A percentile compares a stretch with the other conserved stretches of the same genome.
Evolutionary conservation across 1,140 invertebrate genomes (phyloP).

Genomic region (Ips nitidus): DNA sequence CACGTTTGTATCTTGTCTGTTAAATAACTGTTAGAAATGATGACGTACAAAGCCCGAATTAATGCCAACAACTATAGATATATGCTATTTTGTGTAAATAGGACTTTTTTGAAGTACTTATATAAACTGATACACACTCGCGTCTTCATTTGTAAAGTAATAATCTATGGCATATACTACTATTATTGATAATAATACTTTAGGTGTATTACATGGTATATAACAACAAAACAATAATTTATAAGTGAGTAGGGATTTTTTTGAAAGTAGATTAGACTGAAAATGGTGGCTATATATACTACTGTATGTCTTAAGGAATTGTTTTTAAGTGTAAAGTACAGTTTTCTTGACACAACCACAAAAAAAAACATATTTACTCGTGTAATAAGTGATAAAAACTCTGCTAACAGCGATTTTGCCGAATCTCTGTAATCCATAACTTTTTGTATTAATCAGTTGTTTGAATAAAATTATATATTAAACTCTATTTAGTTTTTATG

Average conservation of each 20-base stretch:
- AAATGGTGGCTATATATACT: neutral
- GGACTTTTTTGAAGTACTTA: neutral
- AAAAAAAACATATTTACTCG: neutral
- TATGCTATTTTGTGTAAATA: neutral
- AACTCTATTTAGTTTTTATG: neutral
- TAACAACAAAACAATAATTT: neutral
- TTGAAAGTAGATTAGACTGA: neutral
- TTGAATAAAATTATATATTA: neutral
- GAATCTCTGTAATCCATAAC: slow-evolving; percentile 2
- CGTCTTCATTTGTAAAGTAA: neutral
- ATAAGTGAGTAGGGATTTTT: neutral
- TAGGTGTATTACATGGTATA: neutral
- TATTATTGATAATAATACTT: neutral
- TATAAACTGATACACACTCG: neutral
- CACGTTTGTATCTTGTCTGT: too few relatives aligned
- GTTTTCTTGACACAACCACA: neutral
- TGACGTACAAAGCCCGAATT: too few relatives aligned
- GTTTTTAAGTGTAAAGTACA: neutral
- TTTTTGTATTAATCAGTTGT: slow-evolving; percentile 1
- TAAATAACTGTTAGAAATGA: too few relatives aligned
- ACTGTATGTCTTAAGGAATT: neutral
- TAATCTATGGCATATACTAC: too few relatives aligned
- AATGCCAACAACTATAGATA: neutral
- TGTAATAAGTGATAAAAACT: neutral
- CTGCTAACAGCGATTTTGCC: neutral